These are phyloP conservation scores for Griposia aprilina DNA, from an alignment of 2,888 invertebrate genomes.

Conservation along the genomic window DNA sequence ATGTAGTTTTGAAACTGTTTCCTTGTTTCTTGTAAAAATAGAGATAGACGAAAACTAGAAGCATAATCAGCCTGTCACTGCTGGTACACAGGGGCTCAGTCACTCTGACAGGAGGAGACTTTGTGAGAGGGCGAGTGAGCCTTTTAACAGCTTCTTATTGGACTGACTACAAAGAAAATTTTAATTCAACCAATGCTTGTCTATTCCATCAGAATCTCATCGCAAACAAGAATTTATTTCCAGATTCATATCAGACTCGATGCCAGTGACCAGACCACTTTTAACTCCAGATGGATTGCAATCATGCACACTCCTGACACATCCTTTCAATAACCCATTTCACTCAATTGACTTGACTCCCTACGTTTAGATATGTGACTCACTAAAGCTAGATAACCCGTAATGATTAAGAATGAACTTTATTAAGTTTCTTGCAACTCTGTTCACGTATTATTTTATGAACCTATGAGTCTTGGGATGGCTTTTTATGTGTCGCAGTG, in stretches of 20 bases:
- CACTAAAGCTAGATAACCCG: background rate
- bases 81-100: background rate
- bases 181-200: background rate
- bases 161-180: no score
- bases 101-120: background rate
- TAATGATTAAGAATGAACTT: background rate
- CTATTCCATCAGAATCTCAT: background rate
- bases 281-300: slow-evolving; percentile 9
- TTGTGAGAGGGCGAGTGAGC: background rate
- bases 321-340: slow-evolving; percentile 41
- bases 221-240: slow-evolving; percentile 6
- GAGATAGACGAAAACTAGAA: background rate
- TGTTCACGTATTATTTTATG: background rate
- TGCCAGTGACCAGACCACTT: slow-evolving; percentile 23
- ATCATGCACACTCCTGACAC: slow-evolving; percentile 24
- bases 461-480: background rate
- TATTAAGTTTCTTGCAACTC: background rate
- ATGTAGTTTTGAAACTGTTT: background rate
- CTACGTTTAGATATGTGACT: slow-evolving; percentile 2
- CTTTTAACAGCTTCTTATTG: background rate
- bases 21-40: background rate
- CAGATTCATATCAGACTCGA: background rate
- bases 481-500: background rate
- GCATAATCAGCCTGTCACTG: background rate
- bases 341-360: slow-evolving; percentile 13